Conservation (phyloP, 2,797 vertebrate genomes). For the Protosalanx chinensis region DNA sequence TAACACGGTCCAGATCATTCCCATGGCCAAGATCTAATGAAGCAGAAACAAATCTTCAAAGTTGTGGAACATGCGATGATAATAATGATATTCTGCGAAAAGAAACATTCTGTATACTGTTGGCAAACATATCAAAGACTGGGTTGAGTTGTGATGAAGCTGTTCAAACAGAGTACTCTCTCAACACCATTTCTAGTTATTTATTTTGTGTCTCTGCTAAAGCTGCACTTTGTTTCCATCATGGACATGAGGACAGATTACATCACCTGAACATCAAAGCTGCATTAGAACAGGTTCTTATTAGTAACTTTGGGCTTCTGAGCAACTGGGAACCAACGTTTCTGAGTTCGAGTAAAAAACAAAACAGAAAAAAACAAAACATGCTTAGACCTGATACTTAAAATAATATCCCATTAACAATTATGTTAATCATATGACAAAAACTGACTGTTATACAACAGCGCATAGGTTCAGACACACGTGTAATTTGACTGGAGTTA, state of each 20-base stretch:
- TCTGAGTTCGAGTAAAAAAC: no score
- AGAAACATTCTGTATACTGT: constrained; percentile 17
- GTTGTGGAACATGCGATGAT: not conserved
- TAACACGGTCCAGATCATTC: no score
- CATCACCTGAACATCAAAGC: constrained; percentile 56
- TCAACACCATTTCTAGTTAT: constrained; percentile 54
- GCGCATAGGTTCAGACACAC: no score
- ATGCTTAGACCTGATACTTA: no score
- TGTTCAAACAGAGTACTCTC: constrained; percentile 71
- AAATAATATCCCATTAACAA: no score
- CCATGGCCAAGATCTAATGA: no score
- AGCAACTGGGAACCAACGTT: not conserved
- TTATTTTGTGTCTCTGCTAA: constrained; percentile 26
- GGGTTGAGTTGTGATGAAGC: constrained; percentile 49
- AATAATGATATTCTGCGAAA: constrained; percentile 4
- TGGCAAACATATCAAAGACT: constrained; percentile 11
- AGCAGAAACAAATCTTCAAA: no score
- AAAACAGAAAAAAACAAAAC: no score
- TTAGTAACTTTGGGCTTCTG: not conserved
- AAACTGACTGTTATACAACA: no score
- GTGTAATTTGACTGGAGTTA: no score
- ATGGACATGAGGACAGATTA: constrained; percentile 50
- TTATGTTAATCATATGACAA: no score
- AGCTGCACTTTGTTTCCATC: constrained; percentile 52
- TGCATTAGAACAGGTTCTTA: constrained; percentile 21